Base-by-base conservation (phyloP, 2,797 vertebrate genomes). In the Orientallactaga sibirica region DNA sequence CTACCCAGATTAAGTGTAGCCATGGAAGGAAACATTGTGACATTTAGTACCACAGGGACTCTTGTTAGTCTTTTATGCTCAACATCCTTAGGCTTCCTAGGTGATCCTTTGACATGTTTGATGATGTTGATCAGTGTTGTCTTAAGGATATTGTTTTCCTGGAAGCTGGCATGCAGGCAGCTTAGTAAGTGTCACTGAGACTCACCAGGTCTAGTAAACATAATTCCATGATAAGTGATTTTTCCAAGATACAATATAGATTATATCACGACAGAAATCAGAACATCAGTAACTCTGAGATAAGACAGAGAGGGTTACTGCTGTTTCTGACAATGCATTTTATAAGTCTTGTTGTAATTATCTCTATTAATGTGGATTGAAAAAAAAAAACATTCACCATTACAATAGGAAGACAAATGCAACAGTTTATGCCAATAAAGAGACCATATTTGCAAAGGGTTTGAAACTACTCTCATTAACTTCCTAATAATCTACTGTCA, bases 11-110 rank as follows among this genome's bases (percentile, higher is more conserved):
- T 77, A 8, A 95, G 92, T 67, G 74, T 88, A 55, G 12, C n/a
- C 29, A 37, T 88, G 71, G 83, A 92, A 19, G 33, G 70, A 95
- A 55, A 43, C 25, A 88, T 58, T 86, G 15, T 86, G 41, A 90
- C 75, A 29, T 76, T 74, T 86, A 90, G 68, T 66, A 75, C 79
- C 24, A 37, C 19, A 43, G 37, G 25, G 19, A 73, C 88, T 86
- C 88, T 66, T 67, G 22, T 79, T 73, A 79, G 33, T 71, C 12
- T 93, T 93, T 91, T 41, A 88, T 83, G 12, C 24, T 48, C 22
- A 81, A 8, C 10, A 22, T 62, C 19, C n/a, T 86, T 82, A 33
- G 27, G 4, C 33, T 70, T 73, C 18, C 58, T 1, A 66, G 48
- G 27, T 15, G 2, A 24, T 86, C 81, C 71, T 95, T 78, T 76